Evolutionary conservation across 2,113 vertebrate genomes (phyloP).

Genomic region (Hippocampus guttulatus): DNA sequence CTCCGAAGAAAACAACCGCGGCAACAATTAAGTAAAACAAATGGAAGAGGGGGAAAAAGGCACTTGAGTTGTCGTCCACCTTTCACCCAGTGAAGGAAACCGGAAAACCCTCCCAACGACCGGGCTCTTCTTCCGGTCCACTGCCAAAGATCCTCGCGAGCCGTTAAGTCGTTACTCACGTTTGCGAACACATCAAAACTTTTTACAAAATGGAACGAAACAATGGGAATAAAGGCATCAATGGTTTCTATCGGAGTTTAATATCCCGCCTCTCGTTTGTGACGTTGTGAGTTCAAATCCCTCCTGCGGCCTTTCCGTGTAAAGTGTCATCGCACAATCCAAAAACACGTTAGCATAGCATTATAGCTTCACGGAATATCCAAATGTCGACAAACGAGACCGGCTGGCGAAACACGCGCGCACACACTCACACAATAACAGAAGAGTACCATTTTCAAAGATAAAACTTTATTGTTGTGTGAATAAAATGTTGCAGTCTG

Average conservation of each 20-base stretch:
- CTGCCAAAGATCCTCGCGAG: not conserved
- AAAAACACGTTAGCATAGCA: too few relatives aligned
- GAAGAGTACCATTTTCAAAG: constrained; percentile 6
- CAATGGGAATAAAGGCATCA: too few relatives aligned
- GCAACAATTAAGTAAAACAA: not conserved
- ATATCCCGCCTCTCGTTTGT: too few relatives aligned
- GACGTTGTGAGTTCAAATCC: too few relatives aligned
- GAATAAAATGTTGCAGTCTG: constrained; percentile 13
- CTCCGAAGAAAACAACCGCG: not conserved
- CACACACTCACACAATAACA: not conserved
- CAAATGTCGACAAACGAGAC: too few relatives aligned
- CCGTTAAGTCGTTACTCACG: not conserved
- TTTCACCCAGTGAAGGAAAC: constrained; percentile 50
- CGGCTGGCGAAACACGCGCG: too few relatives aligned
- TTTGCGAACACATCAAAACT: not conserved
- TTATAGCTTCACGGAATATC: too few relatives aligned
- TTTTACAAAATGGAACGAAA: too few relatives aligned
- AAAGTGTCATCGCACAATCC: too few relatives aligned
- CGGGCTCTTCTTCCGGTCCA: constrained; percentile 20
- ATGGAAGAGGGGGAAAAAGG: not conserved
- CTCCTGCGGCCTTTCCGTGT: too few relatives aligned
- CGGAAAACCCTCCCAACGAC: not conserved
- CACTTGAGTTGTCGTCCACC: constrained; percentile 24
- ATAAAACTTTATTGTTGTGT: constrained; percentile 55
- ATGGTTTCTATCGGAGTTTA: too few relatives aligned